These are phyloP conservation scores for Heliothis virescens DNA, from an alignment of 1,140 invertebrate genomes.

Conservation along the genomic window DNA sequence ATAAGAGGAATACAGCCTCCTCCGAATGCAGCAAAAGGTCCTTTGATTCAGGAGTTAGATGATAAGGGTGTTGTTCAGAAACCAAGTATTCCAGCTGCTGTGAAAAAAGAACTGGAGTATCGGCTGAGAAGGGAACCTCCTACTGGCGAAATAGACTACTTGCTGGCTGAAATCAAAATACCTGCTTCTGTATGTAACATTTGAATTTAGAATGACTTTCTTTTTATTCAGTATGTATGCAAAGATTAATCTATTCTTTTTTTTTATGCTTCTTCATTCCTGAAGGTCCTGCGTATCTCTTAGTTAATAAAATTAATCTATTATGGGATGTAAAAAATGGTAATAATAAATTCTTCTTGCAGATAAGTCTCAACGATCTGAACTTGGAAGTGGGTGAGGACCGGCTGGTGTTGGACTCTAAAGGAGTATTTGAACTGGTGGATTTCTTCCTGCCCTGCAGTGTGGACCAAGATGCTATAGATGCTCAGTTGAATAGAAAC, in stretches of 20 bases:
- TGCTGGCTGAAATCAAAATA: constrained; percentile 87
- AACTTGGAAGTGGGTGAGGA: constrained; percentile 79
- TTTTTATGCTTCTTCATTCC: too few relatives aligned
- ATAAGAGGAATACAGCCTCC: constrained; percentile 87
- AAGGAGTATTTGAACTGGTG: constrained; percentile 69
- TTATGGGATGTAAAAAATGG: too few relatives aligned
- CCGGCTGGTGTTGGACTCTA: constrained; percentile 72
- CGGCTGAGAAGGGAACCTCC: constrained; percentile 67
- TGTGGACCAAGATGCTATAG: constrained; percentile 76
- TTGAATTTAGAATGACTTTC: background rate
- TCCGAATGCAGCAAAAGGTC: constrained; percentile 69
- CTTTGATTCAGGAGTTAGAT: constrained; percentile 87
- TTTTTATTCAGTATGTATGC: too few relatives aligned
- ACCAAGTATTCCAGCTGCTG: constrained; percentile 3
- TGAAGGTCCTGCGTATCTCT: too few relatives aligned
- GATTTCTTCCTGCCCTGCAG: constrained; percentile 80
- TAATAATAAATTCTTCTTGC: constrained; percentile 41
- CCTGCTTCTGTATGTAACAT: constrained; percentile 79
- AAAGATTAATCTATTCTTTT: too few relatives aligned
- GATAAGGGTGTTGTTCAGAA: constrained; percentile 60
- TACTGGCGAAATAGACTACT: constrained; percentile 79
- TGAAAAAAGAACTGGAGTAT: constrained; percentile 21
- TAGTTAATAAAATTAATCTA: too few relatives aligned
- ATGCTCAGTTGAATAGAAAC: constrained; percentile 78
- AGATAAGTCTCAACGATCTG: constrained; percentile 77